phyloP scores from a whole-genome alignment of 2,888 invertebrate species.

The Thymelicus lineola region DNA sequence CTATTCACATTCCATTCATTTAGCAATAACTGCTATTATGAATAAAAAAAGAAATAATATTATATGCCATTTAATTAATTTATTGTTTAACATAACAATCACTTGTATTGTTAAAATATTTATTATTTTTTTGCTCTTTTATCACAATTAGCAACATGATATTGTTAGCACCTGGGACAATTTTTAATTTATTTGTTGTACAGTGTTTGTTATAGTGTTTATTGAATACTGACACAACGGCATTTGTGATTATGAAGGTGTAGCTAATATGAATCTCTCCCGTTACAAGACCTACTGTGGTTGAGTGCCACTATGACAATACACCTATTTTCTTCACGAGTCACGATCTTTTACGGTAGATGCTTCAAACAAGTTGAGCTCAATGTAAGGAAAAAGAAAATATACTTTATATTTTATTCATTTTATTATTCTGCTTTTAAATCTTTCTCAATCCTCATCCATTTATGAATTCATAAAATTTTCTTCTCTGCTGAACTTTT shows the following conservation, averaged over 20 bases:
- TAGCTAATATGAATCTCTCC: conserved; percentile 40
- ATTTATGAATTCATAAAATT: background rate
- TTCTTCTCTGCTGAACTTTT: too few relatives aligned
- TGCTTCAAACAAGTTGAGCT: background rate
- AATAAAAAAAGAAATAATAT: too few relatives aligned
- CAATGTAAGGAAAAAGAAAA: background rate
- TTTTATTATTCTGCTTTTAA: background rate
- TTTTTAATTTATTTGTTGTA: too few relatives aligned
- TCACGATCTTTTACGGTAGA: background rate
- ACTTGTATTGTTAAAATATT: too few relatives aligned
- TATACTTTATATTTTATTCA: background rate
- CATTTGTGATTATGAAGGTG: conserved; percentile 39
- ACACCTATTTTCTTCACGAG: background rate
- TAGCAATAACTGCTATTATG: too few relatives aligned
- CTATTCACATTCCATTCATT: too few relatives aligned
- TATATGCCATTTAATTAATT: too few relatives aligned
- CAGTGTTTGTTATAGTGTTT: too few relatives aligned
- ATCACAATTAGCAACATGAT: too few relatives aligned
- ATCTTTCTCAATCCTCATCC: background rate
- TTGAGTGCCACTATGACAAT: background rate
- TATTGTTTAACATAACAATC: too few relatives aligned
- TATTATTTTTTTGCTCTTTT: too few relatives aligned
- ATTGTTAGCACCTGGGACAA: too few relatives aligned
- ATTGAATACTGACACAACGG: conserved; percentile 35
- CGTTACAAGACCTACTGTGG: conserved; percentile 30